Base-by-base conservation (phyloP, 1,140 invertebrate species). In the Drosophila bocqueti region DNA sequence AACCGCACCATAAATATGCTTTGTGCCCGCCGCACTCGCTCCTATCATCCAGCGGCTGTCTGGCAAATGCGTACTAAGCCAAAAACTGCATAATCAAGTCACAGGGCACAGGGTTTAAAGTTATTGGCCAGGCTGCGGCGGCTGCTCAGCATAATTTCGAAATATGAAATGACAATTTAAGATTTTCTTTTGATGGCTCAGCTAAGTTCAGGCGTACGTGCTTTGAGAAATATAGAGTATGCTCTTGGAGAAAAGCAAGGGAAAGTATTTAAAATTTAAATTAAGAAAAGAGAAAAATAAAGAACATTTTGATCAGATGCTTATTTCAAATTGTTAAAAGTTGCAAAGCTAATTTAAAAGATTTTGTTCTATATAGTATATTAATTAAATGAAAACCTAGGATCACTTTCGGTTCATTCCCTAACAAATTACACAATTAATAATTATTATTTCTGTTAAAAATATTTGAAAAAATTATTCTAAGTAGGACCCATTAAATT, bases 1-100 rank as follows among this genome's bases (percentile, higher is more conserved):
- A 79, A 83, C 80, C 80, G 59, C 77, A 71, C 83, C 74, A 71
- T 79, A 90, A 89, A 89, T 84, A 84, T 78, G 77, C 52, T 75
- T 69, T 80, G 50, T 66, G n/a, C 40, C 59, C 47, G 62, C 76
- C 59, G 38, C 72, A 76, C 65, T 75, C 58, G 61, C 76, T 42
- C 31, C 46, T 40, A 57, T 64, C 55, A 47, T 64, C 55, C 57
- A 65, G 55, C 36, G 66, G 49, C 69, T 62, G 46, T 45, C 46
- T 67, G 66, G 74, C 57, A 52, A 73, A 73, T 82, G 58, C 65
- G 65, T 49, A 66, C 60, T 68, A 67, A 64, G 65, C 78, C 58
- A 79, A 77, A 76, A 84, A 77, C 83, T 78, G 69, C 76, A 77
- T 83, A 83, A 83, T 83, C 79, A 83, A 85, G 68, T 62, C 61